phyloP scores from a whole-genome alignment of 2,113 vertebrate species.

The Oryzias curvinotus region DNA sequence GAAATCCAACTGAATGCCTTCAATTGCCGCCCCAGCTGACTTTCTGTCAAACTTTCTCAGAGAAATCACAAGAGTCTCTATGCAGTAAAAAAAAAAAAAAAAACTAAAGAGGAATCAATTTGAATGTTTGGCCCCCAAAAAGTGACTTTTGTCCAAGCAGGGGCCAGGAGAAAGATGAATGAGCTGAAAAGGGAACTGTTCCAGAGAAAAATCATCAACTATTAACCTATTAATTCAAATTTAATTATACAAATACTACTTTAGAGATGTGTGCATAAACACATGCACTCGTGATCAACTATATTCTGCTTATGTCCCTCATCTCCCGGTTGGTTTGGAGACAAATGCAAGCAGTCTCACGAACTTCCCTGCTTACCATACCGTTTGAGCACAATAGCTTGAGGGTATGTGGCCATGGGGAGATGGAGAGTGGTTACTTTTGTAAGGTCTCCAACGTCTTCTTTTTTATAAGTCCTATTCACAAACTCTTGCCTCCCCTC shows the following conservation, averaged over 20 bases:
- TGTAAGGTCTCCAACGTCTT: constrained; percentile 53
- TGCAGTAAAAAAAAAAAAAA: constrained; percentile 7
- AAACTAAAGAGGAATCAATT: constrained; percentile 38
- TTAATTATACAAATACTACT: too few relatives aligned
- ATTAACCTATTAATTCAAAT: too few relatives aligned
- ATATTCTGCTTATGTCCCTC: too few relatives aligned
- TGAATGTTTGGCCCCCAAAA: constrained; percentile 25
- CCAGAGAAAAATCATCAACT: too few relatives aligned
- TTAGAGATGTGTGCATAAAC: too few relatives aligned
- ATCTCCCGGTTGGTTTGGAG: too few relatives aligned
- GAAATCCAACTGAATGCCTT: constrained; percentile 42
- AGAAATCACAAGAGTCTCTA: constrained; percentile 32
- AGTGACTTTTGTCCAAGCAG: too few relatives aligned
- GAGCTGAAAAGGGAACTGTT: too few relatives aligned
- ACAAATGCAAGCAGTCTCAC: too few relatives aligned
- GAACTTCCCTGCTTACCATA: constrained; percentile 12
- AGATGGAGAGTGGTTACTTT: constrained; percentile 29
- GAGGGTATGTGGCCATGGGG: constrained; percentile 21
- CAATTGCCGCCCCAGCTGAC: constrained; percentile 42
- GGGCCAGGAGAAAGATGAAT: background rate
- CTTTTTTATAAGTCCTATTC: constrained; percentile 57
- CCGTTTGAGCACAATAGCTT: constrained; percentile 24
- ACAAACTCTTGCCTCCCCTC: constrained; percentile 16
- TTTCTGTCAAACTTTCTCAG: constrained; percentile 49
- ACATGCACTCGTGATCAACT: too few relatives aligned